phyloP scores from a whole-genome alignment of 2,797 vertebrate species.

The Thamnophis elegans region DNA sequence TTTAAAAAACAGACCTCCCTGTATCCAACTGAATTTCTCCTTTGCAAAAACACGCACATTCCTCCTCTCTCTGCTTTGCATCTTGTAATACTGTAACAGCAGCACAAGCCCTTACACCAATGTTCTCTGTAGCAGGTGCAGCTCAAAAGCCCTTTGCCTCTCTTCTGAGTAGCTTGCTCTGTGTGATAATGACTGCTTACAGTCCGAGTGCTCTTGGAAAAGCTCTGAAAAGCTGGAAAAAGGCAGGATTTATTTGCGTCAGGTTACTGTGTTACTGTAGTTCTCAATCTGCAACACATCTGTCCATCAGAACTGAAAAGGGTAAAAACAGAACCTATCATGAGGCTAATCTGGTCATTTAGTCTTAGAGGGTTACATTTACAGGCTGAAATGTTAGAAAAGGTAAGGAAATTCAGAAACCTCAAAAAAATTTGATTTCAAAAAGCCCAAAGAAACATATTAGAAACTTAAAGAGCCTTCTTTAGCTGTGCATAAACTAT shows the following conservation, averaged over 20 bases:
- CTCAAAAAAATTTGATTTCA: background rate
- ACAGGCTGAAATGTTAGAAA: rapidly evolving
- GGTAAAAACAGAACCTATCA: background rate
- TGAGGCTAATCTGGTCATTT: background rate
- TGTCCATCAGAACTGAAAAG: background rate
- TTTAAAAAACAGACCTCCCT: background rate
- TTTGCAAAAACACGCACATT: background rate
- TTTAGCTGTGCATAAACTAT: background rate
- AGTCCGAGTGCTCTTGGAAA: background rate
- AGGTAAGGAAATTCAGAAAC: background rate
- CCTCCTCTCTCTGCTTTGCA: background rate
- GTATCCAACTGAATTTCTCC: background rate
- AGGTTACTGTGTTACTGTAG: background rate
- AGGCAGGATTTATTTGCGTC: background rate
- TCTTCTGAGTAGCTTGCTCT: background rate
- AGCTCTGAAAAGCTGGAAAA: background rate
- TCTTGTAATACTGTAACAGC: background rate
- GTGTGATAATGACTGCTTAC: background rate
- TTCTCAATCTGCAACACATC: background rate
- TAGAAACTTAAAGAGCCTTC: too few relatives aligned
- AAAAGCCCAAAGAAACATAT: too few relatives aligned
- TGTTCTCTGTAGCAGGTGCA: rapidly evolving
- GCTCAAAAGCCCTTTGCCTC: background rate
- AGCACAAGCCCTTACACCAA: rapidly evolving
- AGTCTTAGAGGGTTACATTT: background rate